Evolutionary conservation across 2,888 invertebrate species (phyloP).

Genomic region (Artemia sinica): DNA sequence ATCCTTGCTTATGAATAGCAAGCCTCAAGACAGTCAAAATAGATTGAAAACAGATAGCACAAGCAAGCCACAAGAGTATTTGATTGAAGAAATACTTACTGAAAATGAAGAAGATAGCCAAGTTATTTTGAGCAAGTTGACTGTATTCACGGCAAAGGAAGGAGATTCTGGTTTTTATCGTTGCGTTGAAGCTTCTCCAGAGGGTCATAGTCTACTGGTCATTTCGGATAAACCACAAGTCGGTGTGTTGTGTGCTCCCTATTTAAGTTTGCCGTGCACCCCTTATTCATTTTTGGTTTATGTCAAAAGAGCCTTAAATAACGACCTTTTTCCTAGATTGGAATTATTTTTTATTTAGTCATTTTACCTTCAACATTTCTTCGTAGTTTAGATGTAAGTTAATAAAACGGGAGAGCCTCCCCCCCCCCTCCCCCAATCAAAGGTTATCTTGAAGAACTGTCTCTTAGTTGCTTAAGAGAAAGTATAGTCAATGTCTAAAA

Average conservation of each 20-base stretch:
- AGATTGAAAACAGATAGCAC: not conserved
- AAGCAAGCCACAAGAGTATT: not conserved
- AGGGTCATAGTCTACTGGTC: not conserved
- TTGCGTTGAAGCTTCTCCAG: not conserved
- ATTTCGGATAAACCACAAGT: conserved; percentile 3
- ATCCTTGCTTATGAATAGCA: conserved; percentile 7
- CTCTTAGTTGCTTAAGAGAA: no score
- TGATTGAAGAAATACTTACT: conserved; percentile 8
- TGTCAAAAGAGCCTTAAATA: no score
- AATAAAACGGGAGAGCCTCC: no score
- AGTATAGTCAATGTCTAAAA: no score
- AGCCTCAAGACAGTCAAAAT: not conserved
- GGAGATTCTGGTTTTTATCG: not conserved
- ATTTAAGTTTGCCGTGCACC: no score
- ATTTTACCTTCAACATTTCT: no score
- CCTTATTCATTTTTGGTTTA: no score
- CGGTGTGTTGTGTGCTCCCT: not conserved
- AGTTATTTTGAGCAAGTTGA: not conserved
- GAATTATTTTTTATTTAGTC: no score
- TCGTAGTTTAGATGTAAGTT: no score
- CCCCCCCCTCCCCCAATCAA: no score
- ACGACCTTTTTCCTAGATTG: no score
- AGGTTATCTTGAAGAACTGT: no score
- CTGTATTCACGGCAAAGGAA: conserved; percentile 1
- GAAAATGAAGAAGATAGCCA: not conserved